Evolutionary conservation across 1,140 invertebrate genomes (phyloP), one percentile per base, ranked within the genome.

Genomic region (Cotesia vestalis): DNA sequence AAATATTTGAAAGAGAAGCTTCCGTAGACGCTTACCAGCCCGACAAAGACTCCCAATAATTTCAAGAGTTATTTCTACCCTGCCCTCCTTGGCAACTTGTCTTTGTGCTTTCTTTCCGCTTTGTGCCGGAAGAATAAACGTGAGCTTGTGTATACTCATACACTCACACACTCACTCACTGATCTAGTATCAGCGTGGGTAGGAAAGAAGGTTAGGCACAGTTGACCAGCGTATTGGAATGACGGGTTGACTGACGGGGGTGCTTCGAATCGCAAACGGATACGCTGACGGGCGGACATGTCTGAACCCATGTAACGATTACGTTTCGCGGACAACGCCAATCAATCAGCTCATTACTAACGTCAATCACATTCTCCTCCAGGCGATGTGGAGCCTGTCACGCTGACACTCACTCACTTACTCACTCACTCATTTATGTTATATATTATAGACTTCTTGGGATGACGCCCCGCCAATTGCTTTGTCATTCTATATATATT

Each of bases 331-430:
- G 76, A 74, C 78, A 78, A 74, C 76, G 81, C 79, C 79, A 82
- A 85, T 84, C 83, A 78, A 81, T 84, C 84, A 84, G 75, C 80
- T 82, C 79, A 81, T 83, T 83, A 82, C 79, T 71, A 60, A 71
- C 66, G 76, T 77, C 76, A 77, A 73, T 77, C 72, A 69, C 63
- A 55, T 74, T 11, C 6, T 46, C 40, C 40, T 46, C 40, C 6
- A 46, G 40, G 6, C 11, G 40, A 46, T 59, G 59, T 17, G 57
- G 27, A 9, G 57, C 40, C 3, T 46, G 40, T 46, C 40, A 46
- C 40, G 11, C 11, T 11, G 40, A 46, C 40, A 46, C 57, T 59
- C 20, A 20, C 20, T 59, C 57, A 4, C 53, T 55, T 12, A 55
- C 53, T 14, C 53, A 14, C 17, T 55, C 4, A 14, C 12, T 11